Percentiles rank a stretch among this genome's conserved stretches.
phyloP scores from a whole-genome alignment of 1,140 invertebrate genomes.

The Drosophila ohnishii region DNA sequence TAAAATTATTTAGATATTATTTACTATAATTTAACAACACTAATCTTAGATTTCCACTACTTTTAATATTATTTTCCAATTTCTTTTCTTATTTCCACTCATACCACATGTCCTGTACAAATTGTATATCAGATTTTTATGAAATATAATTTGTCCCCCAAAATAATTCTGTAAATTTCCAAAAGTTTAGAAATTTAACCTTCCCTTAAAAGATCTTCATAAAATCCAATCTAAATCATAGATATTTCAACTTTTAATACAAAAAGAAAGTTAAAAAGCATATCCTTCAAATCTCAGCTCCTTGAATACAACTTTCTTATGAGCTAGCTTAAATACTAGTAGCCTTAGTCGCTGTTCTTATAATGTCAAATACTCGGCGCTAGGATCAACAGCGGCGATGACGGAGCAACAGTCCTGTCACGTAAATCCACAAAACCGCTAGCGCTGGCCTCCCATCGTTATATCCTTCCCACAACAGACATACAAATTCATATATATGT shows the following conservation, averaged over 20 bases:
- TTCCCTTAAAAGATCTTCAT: background rate
- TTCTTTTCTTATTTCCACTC: too few relatives aligned
- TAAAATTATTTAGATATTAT: too few relatives aligned
- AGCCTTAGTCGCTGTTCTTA: conserved; percentile 5
- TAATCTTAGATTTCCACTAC: too few relatives aligned
- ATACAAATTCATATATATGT: background rate
- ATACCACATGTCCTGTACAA: too few relatives aligned
- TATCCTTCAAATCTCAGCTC: background rate
- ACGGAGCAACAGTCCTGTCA: conserved; percentile 43
- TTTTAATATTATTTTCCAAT: too few relatives aligned
- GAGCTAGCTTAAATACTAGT: background rate
- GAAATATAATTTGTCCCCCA: background rate
- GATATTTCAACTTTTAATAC: background rate
- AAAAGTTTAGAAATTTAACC: too few relatives aligned
- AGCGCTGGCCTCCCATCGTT: background rate
- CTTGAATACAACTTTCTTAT: background rate
- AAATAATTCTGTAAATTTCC: background rate
- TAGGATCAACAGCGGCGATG: conserved; percentile 15
- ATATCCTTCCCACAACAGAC: conserved; percentile 3
- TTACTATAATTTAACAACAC: too few relatives aligned
- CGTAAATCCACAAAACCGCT: conserved; percentile 40
- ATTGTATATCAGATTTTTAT: background rate
- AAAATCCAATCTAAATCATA: background rate
- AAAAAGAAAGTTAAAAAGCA: too few relatives aligned
- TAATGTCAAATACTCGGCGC: conserved; percentile 10